Percentiles rank a stretch among this genome's conserved stretches.
Conservation (phyloP, 2,797 vertebrate genomes). For the Onychomys leucogaster region DNA sequence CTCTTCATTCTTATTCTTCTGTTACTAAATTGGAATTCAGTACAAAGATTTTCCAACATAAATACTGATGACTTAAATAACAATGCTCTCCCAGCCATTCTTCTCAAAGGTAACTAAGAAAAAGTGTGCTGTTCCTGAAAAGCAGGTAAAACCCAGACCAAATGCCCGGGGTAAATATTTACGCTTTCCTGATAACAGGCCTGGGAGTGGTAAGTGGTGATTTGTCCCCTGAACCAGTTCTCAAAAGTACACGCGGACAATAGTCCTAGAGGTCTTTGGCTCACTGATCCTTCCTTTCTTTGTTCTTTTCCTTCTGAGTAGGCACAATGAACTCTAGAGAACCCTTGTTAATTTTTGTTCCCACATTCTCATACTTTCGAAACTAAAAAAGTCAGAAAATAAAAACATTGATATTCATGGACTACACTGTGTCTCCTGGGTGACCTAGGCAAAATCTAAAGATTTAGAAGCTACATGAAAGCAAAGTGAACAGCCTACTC, state of each 20-base stretch:
- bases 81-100: constrained; percentile 36
- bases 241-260: constrained; percentile 49
- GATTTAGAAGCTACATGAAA: constrained; percentile 24
- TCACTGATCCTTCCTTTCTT: constrained; percentile 77
- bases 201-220: constrained; percentile 36
- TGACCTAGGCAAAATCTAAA: background rate
- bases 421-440: background rate
- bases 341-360: constrained; percentile 66
- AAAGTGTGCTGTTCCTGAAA: background rate
- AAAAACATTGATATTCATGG: constrained; percentile 28
- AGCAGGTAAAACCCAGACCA: constrained; percentile 24
- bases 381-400: constrained; percentile 58
- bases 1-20: background rate
- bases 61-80: constrained; percentile 59
- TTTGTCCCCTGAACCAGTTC: constrained; percentile 22
- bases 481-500: background rate
- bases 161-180: constrained; percentile 46
- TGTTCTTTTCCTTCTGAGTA: constrained; percentile 72
- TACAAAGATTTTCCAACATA: constrained; percentile 53
- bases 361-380: constrained; percentile 73
- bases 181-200: background rate
- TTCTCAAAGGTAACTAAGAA: background rate
- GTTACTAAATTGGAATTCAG: background rate
- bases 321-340: constrained; percentile 69
- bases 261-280: constrained; percentile 62